Percentiles rank a stretch among this genome's conserved stretches.
phyloP scores from a whole-genome alignment of 2,888 invertebrate species.

The Acrocera orbiculus region DNA sequence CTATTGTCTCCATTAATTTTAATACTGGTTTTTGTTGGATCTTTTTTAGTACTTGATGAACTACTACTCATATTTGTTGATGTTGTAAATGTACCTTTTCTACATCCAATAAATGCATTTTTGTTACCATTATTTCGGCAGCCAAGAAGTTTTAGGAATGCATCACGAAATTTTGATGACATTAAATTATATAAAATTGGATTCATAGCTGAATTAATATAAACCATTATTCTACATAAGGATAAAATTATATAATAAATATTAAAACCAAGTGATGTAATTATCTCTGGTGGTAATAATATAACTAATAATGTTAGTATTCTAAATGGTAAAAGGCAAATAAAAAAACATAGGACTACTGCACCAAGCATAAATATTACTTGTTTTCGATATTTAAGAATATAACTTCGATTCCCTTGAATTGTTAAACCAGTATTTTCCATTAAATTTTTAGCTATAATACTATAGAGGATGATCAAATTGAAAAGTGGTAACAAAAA shows the following conservation, averaged over 20 bases:
- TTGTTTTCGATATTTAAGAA: constrained; percentile 57
- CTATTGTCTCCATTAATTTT: background rate
- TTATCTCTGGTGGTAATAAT: constrained; percentile 50
- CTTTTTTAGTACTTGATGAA: constrained; percentile 11
- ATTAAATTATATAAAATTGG: constrained; percentile 82
- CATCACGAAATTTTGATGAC: constrained; percentile 78
- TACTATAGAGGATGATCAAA: constrained; percentile 62
- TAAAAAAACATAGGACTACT: constrained; percentile 77
- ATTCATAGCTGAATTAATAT: constrained; percentile 80
- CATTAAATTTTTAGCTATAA: constrained; percentile 73
- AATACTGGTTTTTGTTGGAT: background rate
- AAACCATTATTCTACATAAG: constrained; percentile 73
- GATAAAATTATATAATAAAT: constrained; percentile 68
- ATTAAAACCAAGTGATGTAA: constrained; percentile 54
- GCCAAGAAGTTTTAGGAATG: constrained; percentile 51
- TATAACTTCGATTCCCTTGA: constrained; percentile 29
- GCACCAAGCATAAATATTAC: constrained; percentile 78
- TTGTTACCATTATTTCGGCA: constrained; percentile 13
- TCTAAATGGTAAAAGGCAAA: constrained; percentile 76
- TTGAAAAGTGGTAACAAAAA: constrained; percentile 70
- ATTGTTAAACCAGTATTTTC: constrained; percentile 43
- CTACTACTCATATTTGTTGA: constrained; percentile 18
- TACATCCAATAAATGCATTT: constrained; percentile 10
- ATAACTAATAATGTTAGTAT: constrained; percentile 78
- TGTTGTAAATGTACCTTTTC: constrained; percentile 18